Base-by-base conservation (phyloP, 1,140 invertebrate species). In the Mya arenaria region DNA sequence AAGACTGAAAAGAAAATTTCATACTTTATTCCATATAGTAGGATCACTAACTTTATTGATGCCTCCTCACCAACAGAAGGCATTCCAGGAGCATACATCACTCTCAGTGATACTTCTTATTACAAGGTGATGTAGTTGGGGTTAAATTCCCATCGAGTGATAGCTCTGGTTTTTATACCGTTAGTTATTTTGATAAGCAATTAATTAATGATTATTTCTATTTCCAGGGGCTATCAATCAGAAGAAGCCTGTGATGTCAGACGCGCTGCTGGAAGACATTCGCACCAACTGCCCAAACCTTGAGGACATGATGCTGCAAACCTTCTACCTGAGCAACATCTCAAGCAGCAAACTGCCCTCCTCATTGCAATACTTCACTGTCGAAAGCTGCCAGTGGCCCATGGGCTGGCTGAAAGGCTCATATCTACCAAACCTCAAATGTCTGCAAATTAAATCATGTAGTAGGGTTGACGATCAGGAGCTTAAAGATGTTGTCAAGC, bases 211-310 rank as follows among this genome's bases (percentile, higher is more conserved):
- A n/a, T n/a, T n/a, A n/a, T n/a, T n/a, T n/a, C n/a, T n/a, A 23
- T 62, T 25, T 68, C 19, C 39, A 34, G 28, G 19, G 32, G 68
- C 39, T 25, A 62, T 48, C n/a, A 73, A 56, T 48, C 48, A 65
- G 34, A 82, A 74, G 55, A 58, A 73, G 34, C 52, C 56, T 37
- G 8, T 65, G 4, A 19, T 82, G 6, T 82, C 79, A 5, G 62
- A 82, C 41, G 79, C 79, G 8, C 25, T 82, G 32, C 37, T 82
- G n/a, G 79, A 82, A 5, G 79, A 82, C 39, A 66, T 82, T 25
- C 39, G 58, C 56, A 41, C 62, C 30, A 19, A 23, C 13, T 82
- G 79, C 66, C 69, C 79, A 73, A 73, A 73, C 28, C 44, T 82
- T 39, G 48, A 73, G 30, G 62, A 63, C n/a, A 28, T 82, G 4